These are phyloP conservation scores for Drosophila cardini DNA, from an alignment of 1,140 invertebrate genomes.

Conservation along the genomic window DNA sequence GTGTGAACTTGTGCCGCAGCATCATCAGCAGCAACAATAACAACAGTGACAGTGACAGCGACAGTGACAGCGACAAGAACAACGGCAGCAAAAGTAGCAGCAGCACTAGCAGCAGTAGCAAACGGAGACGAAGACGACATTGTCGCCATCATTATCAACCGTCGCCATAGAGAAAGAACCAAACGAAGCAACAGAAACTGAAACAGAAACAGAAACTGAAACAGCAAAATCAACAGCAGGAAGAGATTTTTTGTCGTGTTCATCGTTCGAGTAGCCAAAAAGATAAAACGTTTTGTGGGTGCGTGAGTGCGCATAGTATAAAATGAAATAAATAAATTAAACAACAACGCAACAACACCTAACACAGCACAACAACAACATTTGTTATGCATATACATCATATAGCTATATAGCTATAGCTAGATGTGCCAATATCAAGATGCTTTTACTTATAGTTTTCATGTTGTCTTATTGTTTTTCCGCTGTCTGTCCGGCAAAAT, in stretches of 20 bases:
- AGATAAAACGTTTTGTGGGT: conserved; percentile 61
- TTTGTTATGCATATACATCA: conserved; percentile 42
- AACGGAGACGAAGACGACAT: conserved; percentile 53
- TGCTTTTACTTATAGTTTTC: conserved; percentile 56
- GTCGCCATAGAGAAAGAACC: conserved; percentile 46
- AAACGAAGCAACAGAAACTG: conserved; percentile 32
- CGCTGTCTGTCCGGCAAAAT: conserved; percentile 51
- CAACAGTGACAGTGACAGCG: conserved; percentile 38
- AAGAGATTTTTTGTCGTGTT: conserved; percentile 61
- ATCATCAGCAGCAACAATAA: conserved; percentile 53
- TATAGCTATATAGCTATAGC: conserved; percentile 33
- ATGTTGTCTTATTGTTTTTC: conserved; percentile 10
- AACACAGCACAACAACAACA: conserved; percentile 52
- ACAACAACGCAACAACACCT: conserved; percentile 37
- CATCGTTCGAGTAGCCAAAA: conserved; percentile 44
- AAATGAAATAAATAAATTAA: conserved; percentile 76
- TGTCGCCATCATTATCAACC: conserved; percentile 51
- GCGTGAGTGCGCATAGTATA: conserved; percentile 82
- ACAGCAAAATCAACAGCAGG: conserved; percentile 57
- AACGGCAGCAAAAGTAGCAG: conserved; percentile 15
- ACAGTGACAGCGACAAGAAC: conserved; percentile 27
- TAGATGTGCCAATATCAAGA: conserved; percentile 64
- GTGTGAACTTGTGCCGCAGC: conserved; percentile 63
- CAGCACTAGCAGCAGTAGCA: conserved; percentile 12
- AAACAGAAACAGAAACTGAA: conserved; percentile 24